phyloP scores from a whole-genome alignment of 2,797 vertebrate species.

The Tinamus major region DNA sequence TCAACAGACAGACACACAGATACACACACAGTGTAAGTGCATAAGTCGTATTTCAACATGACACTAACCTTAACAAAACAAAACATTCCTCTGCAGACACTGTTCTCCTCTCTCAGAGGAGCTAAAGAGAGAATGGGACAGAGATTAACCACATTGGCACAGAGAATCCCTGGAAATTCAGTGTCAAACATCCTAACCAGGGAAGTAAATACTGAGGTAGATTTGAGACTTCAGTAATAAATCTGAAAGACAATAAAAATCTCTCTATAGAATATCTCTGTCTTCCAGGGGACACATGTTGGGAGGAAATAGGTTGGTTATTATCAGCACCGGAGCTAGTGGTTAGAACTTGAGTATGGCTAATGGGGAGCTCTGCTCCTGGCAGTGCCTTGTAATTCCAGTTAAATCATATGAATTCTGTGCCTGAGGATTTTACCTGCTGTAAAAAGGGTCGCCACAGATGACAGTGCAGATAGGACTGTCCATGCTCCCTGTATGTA shows the following conservation, averaged over 20 bases:
- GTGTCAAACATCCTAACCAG: background rate
- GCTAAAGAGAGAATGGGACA: background rate
- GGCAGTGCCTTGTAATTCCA: background rate
- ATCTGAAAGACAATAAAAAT: background rate
- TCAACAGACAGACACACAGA: background rate
- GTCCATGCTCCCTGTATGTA: background rate
- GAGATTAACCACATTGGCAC: background rate
- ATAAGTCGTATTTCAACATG: background rate
- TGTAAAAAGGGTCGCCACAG: background rate
- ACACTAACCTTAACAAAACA: background rate
- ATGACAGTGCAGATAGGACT: background rate
- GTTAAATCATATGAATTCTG: background rate
- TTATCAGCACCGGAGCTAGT: background rate
- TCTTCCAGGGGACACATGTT: background rate
- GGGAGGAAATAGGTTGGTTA: background rate
- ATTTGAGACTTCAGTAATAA: background rate
- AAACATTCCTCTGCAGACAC: background rate
- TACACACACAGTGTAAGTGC: background rate
- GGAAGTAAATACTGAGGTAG: background rate
- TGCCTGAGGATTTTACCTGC: background rate
- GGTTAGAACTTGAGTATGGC: background rate
- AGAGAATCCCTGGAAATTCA: background rate
- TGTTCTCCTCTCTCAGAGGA: background rate
- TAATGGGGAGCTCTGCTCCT: background rate
- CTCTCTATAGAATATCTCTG: background rate